Conservation (phyloP, 1,140 invertebrate genomes). For the Sitophilus oryzae region DNA sequence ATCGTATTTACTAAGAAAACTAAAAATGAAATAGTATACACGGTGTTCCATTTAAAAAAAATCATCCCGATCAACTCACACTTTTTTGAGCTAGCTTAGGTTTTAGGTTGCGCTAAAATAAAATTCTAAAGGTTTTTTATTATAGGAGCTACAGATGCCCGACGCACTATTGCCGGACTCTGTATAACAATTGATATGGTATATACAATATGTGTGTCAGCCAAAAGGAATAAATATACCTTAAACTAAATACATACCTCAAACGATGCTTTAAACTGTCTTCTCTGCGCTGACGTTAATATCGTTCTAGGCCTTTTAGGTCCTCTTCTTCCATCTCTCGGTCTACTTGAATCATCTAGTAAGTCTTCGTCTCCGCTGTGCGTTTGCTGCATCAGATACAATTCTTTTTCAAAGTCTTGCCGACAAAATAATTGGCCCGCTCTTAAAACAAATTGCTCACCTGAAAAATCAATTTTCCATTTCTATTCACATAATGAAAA, state of each 20-base stretch:
- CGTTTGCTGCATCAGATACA: constrained; percentile 74
- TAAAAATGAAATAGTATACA: too few species aligned
- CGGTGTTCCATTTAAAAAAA: too few species aligned
- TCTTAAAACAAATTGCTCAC: constrained; percentile 89
- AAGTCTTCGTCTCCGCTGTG: constrained; percentile 67
- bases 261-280: constrained; percentile 97
- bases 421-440: constrained; percentile 92
- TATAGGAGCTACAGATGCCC: too few species aligned
- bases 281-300: constrained; percentile 89
- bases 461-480: constrained; percentile 41
- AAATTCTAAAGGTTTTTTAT: too few species aligned
- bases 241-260: constrained; percentile 49
- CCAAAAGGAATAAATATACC: not conserved
- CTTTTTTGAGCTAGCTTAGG: too few species aligned
- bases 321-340: constrained; percentile 59
- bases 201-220: not conserved
- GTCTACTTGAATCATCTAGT: constrained; percentile 59
- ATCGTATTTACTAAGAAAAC: too few species aligned
- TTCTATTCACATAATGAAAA: too few species aligned
- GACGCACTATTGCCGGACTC: too few species aligned
- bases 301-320: constrained; percentile 96
- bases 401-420: constrained; percentile 86
- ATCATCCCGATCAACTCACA: too few species aligned
- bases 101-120: too few species aligned
- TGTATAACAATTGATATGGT: not conserved